Evolutionary conservation across 2,113 vertebrate genomes (phyloP).

Genomic region (Bombycilla garrulus): DNA sequence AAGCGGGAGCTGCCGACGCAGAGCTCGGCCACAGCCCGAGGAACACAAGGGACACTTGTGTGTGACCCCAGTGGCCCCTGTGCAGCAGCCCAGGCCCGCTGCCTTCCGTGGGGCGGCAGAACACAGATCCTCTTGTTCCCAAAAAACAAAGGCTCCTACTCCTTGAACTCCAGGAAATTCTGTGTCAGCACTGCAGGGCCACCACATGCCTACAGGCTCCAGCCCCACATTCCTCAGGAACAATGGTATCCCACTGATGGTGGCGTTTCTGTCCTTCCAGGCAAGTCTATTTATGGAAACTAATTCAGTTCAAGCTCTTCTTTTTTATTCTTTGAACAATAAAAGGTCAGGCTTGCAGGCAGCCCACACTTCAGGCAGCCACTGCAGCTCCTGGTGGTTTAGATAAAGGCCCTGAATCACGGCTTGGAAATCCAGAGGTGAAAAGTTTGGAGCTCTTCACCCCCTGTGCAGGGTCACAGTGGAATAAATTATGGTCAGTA

Average conservation of each 20-base stretch:
- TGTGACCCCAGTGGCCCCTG: neutral
- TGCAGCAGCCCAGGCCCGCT: neutral
- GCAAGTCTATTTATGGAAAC: neutral
- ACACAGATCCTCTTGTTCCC: constrained; percentile 25
- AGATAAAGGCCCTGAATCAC: neutral
- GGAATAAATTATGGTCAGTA: neutral
- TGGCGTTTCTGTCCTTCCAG: neutral
- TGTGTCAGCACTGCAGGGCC: neutral
- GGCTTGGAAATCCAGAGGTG: neutral
- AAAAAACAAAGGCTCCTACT: constrained; percentile 21
- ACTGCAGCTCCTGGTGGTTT: neutral
- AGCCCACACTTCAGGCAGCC: neutral
- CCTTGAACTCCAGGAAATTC: neutral
- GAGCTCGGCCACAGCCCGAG: neutral
- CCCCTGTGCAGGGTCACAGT: neutral
- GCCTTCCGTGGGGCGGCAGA: neutral
- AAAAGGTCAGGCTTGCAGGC: neutral
- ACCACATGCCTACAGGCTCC: neutral
- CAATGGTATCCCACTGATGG: neutral
- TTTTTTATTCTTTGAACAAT: neutral
- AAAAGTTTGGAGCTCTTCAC: neutral
- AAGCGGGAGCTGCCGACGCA: neutral
- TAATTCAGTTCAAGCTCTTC: neutral
- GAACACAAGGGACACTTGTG: neutral
- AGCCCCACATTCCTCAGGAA: neutral